phyloP scores from a whole-genome alignment of 2,797 vertebrate genomes.

The Pipistrellus pygmaeus region DNA sequence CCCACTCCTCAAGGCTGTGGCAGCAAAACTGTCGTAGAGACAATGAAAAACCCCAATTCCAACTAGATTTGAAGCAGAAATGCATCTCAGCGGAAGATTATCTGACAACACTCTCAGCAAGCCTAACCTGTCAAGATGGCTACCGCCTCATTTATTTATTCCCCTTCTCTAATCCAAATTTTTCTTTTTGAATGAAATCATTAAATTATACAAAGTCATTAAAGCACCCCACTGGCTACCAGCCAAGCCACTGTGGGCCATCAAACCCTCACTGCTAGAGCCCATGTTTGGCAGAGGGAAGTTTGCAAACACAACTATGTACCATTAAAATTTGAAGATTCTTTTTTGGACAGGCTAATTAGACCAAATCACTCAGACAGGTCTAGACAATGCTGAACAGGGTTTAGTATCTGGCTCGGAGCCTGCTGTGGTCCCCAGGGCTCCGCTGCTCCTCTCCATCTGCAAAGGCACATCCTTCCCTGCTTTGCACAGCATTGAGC shows the following conservation, averaged over 20 bases:
- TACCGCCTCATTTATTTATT: conserved; percentile 45
- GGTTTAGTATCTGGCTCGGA: not conserved
- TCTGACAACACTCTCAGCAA: not conserved
- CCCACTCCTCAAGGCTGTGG: accelerated
- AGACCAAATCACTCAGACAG: conserved; percentile 52
- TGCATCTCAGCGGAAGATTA: conserved; percentile 13
- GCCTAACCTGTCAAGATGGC: conserved; percentile 23
- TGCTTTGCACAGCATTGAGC: not conserved
- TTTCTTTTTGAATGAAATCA: conserved; percentile 55
- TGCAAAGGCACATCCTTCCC: not conserved
- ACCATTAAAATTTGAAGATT: conserved; percentile 25
- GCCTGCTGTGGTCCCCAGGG: not conserved
- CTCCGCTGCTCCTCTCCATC: not conserved
- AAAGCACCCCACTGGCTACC: conserved; percentile 31
- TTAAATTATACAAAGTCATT: conserved; percentile 63
- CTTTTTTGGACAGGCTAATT: conserved; percentile 55
- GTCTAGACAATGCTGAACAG: conserved; percentile 11
- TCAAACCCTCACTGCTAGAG: conserved; percentile 26
- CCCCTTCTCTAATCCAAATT: conserved; percentile 11
- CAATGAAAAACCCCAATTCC: not conserved
- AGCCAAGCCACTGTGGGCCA: conserved; percentile 49
- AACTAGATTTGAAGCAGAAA: conserved; percentile 7
- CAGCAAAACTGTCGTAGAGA: not conserved
- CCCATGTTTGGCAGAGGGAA: conserved; percentile 35
- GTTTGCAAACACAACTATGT: conserved; percentile 34